These are phyloP conservation scores for Coenonympha glycerion DNA, from an alignment of 2,888 invertebrate genomes.

Conservation along the genomic window DNA sequence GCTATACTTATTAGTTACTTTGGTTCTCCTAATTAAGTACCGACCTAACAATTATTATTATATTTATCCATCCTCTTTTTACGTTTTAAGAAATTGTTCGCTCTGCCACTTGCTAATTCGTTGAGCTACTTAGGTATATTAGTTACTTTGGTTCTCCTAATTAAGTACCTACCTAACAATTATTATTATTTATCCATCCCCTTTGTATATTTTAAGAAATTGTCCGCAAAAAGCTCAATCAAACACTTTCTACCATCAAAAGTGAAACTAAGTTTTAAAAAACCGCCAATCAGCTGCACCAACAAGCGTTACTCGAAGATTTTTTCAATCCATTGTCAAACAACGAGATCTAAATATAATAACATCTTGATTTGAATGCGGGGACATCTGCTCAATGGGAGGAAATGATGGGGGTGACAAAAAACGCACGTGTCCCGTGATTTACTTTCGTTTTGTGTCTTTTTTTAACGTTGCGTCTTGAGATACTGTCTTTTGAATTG, in stretches of 20 bases:
- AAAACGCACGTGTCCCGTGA: conserved; percentile 34
- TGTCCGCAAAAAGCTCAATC: background rate
- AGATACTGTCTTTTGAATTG: background rate
- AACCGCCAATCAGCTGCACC: conserved; percentile 30
- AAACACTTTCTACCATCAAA: conserved; percentile 13
- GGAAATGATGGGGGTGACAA: conserved; percentile 50
- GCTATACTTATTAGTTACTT: too few relatives aligned
- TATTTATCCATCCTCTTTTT: too few relatives aligned
- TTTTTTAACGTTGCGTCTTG: conserved; percentile 1
- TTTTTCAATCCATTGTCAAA: conserved; percentile 30
- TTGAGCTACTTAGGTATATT: too few relatives aligned
- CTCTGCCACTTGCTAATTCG: too few relatives aligned
- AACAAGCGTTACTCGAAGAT: conserved; percentile 37
- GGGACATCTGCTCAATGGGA: conserved; percentile 57
- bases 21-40: too few relatives aligned
- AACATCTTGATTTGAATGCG: conserved; percentile 54
- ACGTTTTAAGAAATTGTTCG: too few relatives aligned
- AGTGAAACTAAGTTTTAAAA: conserved; percentile 5
- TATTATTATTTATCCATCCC: too few relatives aligned
- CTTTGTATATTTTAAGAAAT: too few relatives aligned
- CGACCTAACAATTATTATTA: too few relatives aligned
- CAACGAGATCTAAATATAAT: conserved; percentile 56
- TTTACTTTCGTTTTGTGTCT: conserved; percentile 12
- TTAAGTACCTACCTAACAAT: too few relatives aligned
- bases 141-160: too few relatives aligned